Evolutionary conservation across 2,888 invertebrate species (phyloP).

Genomic region (Latrodectus hesperus): DNA sequence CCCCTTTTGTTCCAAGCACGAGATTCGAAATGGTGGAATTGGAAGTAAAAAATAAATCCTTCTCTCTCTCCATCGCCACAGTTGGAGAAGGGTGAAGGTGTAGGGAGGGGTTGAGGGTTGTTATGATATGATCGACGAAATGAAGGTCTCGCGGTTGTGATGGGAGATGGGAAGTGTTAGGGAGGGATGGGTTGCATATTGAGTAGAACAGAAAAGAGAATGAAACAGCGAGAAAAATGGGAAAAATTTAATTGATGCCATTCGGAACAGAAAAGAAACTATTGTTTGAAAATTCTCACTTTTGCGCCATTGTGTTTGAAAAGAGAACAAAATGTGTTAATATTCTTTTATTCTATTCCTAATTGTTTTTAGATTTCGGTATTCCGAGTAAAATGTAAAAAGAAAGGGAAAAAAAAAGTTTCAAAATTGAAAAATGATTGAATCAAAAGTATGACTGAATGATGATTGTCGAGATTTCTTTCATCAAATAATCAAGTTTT

Average conservation of each 20-base stretch:
- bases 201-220: background rate
- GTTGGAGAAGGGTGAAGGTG: too few species aligned
- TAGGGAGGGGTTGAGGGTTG: too few species aligned
- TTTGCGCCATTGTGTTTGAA: background rate
- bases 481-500: too few species aligned
- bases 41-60: background rate
- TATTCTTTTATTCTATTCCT: background rate
- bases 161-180: background rate
- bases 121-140: too few species aligned
- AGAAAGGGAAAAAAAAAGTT: too few species aligned
- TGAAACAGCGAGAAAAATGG: background rate
- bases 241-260: constrained; percentile 2
- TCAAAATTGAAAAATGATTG: too few species aligned
- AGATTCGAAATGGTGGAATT: background rate
- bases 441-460: too few species aligned
- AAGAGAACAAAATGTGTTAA: background rate
- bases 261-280: background rate
- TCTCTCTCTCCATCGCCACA: background rate
- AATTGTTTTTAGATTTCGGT: constrained; percentile 2
- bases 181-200: background rate
- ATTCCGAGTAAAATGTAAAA: background rate
- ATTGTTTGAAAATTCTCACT: background rate
- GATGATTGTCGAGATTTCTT: too few species aligned
- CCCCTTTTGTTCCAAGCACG: background rate
- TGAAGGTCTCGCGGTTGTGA: too few species aligned